A percentile compares a stretch with the other conserved stretches of the same genome.
Evolutionary conservation across 2,113 vertebrate species (phyloP).

Genomic region (Ophthalmotilapia sp.): DNA sequence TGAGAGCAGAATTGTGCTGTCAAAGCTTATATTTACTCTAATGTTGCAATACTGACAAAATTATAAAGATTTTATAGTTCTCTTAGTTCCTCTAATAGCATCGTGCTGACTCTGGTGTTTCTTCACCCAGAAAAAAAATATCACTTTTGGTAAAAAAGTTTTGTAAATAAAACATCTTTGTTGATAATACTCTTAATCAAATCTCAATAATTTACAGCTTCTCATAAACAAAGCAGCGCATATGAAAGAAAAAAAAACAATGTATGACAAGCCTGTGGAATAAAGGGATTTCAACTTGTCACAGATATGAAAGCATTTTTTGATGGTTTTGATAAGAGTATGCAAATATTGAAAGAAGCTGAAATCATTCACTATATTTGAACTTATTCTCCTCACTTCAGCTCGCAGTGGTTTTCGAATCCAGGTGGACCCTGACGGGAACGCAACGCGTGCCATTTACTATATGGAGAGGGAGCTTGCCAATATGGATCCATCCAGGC

Average conservation of each 20-base stretch:
- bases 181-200: not conserved
- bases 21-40: not conserved
- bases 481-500: constrained; percentile 79
- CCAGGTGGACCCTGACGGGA: constrained; percentile 83
- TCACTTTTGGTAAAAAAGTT: not conserved
- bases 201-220: not conserved
- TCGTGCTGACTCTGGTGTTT: not conserved
- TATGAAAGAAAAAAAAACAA: not conserved
- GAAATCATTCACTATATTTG: not conserved
- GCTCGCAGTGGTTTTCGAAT: constrained; percentile 86
- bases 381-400: not conserved
- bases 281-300: not conserved
- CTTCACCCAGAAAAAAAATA: not conserved
- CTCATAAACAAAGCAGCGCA: not conserved
- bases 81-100: not conserved
- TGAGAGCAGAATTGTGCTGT: not conserved
- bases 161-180: not conserved
- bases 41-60: not conserved
- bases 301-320: not conserved
- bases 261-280: not conserved
- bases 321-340: not conserved
- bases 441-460: constrained; percentile 85
- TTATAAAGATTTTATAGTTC: not conserved
- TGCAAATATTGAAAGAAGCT: not conserved
- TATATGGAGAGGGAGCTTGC: constrained; percentile 88